Percentiles rank a stretch among this genome's conserved stretches.
Evolutionary conservation across 2,113 vertebrate species (phyloP).

Genomic region (Mesocricetus auratus): DNA sequence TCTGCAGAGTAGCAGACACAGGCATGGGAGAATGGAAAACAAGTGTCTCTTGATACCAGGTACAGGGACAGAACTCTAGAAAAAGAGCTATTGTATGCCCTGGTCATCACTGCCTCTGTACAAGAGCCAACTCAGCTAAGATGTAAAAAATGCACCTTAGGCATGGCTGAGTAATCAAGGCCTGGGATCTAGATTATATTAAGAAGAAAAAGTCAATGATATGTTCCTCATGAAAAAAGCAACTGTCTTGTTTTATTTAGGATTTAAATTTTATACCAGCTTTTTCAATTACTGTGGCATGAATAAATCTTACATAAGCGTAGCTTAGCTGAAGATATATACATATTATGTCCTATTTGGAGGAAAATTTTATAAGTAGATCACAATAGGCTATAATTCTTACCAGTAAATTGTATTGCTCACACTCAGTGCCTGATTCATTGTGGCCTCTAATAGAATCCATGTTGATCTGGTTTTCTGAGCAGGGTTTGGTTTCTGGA

Average conservation of each 20-base stretch:
- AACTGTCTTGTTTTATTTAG: conserved; percentile 48
- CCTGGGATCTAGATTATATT: conserved; percentile 25
- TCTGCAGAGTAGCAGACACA: neutral
- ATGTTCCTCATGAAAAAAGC: conserved; percentile 5
- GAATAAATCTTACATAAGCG: conserved; percentile 48
- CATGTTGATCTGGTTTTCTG: neutral
- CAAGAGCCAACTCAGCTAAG: conserved; percentile 11
- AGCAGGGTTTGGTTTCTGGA: conserved; percentile 30
- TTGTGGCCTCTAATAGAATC: neutral
- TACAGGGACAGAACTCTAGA: neutral
- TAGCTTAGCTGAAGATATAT: conserved; percentile 32
- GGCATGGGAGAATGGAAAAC: neutral
- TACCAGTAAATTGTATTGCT: neutral
- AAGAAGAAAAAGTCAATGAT: conserved; percentile 42
- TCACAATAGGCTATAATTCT: neutral
- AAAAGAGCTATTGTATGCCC: conserved; percentile 9
- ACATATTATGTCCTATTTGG: neutral
- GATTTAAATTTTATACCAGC: conserved; percentile 50
- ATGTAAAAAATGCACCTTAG: neutral
- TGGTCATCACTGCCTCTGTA: neutral
- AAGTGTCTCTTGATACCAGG: neutral
- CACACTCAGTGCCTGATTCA: neutral
- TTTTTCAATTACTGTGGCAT: conserved; percentile 27
- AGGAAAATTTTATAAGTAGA: conserved; percentile 18
- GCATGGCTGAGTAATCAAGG: conserved; percentile 9